Evolutionary conservation across 2,888 invertebrate genomes (phyloP).

Genomic region (Automeris io): DNA sequence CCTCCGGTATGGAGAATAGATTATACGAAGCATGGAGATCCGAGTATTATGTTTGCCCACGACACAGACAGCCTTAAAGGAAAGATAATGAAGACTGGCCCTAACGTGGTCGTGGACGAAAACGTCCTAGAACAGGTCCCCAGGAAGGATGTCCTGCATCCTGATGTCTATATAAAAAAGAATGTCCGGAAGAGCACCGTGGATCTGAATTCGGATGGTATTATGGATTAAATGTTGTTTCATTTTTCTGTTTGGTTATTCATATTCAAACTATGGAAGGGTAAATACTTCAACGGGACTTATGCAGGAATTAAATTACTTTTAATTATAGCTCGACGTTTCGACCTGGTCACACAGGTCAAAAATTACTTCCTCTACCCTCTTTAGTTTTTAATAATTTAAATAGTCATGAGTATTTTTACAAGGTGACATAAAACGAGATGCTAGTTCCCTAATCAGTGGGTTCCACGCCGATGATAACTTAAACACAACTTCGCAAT

Average conservation of each 20-base stretch:
- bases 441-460: too few relatives aligned
- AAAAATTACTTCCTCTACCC: too few relatives aligned
- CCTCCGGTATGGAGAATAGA: constrained; percentile 60
- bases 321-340: too few relatives aligned
- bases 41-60: constrained; percentile 36
- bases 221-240: constrained; percentile 20
- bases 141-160: constrained; percentile 50
- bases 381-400: too few relatives aligned
- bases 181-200: constrained; percentile 34
- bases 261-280: neutral
- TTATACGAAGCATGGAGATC: constrained; percentile 60
- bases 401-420: too few relatives aligned
- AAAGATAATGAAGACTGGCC: constrained; percentile 42
- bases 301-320: too few relatives aligned
- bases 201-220: constrained; percentile 28
- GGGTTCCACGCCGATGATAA: too few relatives aligned
- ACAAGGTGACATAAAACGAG: too few relatives aligned
- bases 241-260: neutral
- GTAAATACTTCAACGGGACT: too few relatives aligned
- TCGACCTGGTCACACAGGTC: too few relatives aligned
- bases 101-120: constrained; percentile 37
- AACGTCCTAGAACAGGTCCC: constrained; percentile 27
- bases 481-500: too few relatives aligned
- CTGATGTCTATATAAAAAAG: constrained; percentile 60
- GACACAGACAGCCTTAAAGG: constrained; percentile 36